Evolutionary conservation across 2,888 invertebrate species (phyloP).

Genomic region (Altica lythri): DNA sequence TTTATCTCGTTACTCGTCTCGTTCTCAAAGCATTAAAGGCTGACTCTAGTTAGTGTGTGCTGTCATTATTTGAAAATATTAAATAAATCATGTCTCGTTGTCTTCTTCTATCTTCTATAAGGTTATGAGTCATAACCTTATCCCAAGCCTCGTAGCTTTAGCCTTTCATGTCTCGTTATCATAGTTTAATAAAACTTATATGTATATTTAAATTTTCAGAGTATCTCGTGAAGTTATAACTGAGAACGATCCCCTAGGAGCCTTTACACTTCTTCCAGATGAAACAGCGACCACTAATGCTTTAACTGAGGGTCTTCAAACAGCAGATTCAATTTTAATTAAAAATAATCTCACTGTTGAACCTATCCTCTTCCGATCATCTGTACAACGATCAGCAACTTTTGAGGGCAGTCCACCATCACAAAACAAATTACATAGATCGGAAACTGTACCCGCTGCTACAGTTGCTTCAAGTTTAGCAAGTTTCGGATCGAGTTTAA

Average conservation of each 20-base stretch:
- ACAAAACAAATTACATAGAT: slow-evolving; percentile 66
- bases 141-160: too few species aligned
- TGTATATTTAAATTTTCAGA: slow-evolving; percentile 59
- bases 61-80: too few species aligned
- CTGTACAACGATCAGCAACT: slow-evolving; percentile 61
- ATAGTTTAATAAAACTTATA: too few species aligned
- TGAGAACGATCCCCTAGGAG: slow-evolving; percentile 90
- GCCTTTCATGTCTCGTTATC: too few species aligned
- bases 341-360: slow-evolving; percentile 61
- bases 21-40: too few species aligned
- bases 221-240: slow-evolving; percentile 84
- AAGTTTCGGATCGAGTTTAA: slow-evolving; percentile 79
- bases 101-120: too few species aligned
- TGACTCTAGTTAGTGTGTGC: too few species aligned
- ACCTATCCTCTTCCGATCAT: slow-evolving; percentile 67
- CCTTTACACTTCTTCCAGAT: slow-evolving; percentile 61
- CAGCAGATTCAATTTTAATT: background rate
- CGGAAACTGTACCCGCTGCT: slow-evolving; percentile 75
- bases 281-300: slow-evolving; percentile 42
- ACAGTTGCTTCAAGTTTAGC: slow-evolving; percentile 78
- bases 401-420: slow-evolving; percentile 60
- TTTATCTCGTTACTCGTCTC: too few species aligned
- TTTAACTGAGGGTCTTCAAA: slow-evolving; percentile 17
- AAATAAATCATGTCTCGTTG: too few species aligned
- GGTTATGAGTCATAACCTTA: too few species aligned